Base-by-base conservation (phyloP, 2,113 vertebrate species). In the Phaethon lepturus region DNA sequence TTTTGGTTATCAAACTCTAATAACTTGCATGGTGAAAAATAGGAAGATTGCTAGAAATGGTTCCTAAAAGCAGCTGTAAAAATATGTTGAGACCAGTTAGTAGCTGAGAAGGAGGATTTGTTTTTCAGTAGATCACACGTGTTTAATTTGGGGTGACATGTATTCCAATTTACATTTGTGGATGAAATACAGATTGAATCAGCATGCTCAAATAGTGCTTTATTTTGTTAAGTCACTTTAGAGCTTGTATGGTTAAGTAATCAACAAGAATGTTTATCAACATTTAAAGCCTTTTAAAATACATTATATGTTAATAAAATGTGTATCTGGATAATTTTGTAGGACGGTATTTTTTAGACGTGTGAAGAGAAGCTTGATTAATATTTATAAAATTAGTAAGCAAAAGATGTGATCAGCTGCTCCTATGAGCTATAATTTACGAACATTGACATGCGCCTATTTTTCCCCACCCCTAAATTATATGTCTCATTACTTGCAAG, bases 321-420 rank as follows among this genome's bases (percentile, higher is more conserved):
- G 1, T 25, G 7, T 84, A 50, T 72, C 52, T 73, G 68, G 90
- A 52, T 80, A 81, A 76, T 72, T 58, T 47, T 25, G 60, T 56
- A 71, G 83, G 64, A 26, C 1, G 4, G 13, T 49, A 15, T 35
- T 66, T 92, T 95, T 84, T 80, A 59, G 53, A 72, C 0, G 1
- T 56, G 26, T 52, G 66, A 86, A 86, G 33, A 81, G 78, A 42
- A 80, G 79, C 60, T 81, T 74, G 76, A 74, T 93, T 84, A 96
- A 67, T 91, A 89, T 81, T 69, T 80, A 74, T 75, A 93, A 89
- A 95, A 87, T 56, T 78, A 89, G 86, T 66, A 67, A 74, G 77
- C 42, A 71, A 59, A 81, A 71, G 80, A 60, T 93, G 52, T 49
- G 35, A 89, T 58, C 55, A 89, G 52, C 2, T 13, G 79, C 86